These are phyloP conservation scores for Lordiphosa clarofinis DNA, from an alignment of 1,140 invertebrate species.

Conservation along the genomic window DNA sequence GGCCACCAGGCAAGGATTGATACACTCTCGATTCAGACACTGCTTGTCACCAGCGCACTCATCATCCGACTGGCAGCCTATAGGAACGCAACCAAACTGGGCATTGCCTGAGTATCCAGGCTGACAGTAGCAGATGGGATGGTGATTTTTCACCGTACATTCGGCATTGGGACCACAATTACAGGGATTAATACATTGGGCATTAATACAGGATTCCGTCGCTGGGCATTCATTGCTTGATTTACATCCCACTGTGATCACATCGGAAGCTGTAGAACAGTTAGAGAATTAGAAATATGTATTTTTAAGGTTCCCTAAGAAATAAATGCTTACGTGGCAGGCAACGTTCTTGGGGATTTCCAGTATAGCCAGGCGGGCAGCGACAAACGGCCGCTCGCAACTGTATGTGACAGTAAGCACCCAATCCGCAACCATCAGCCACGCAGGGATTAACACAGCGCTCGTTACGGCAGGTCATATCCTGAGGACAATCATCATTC, in stretches of 20 bases:
- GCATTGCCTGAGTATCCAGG: conserved; percentile 91
- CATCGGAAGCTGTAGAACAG: conserved; percentile 80
- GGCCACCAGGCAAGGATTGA: conserved; percentile 88
- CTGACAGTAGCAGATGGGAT: conserved; percentile 89
- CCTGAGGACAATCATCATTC: conserved; percentile 87
- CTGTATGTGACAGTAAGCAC: conserved; percentile 89
- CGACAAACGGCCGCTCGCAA: conserved; percentile 88
- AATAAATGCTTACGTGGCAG: conserved; percentile 85
- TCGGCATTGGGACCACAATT: conserved; percentile 91
- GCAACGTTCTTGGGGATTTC: conserved; percentile 87
- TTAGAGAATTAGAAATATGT: not conserved
- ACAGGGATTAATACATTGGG: conserved; percentile 89
- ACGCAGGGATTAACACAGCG: conserved; percentile 89
- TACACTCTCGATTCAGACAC: conserved; percentile 90
- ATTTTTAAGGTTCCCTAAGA: no score
- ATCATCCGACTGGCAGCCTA: conserved; percentile 89
- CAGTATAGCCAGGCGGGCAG: conserved; percentile 88
- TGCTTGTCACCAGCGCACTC: conserved; percentile 89
- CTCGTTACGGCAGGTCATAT: conserved; percentile 88
- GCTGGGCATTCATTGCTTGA: conserved; percentile 89
- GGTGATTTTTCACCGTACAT: conserved; percentile 89
- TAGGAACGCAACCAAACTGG: conserved; percentile 88
- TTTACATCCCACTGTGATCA: conserved; percentile 85
- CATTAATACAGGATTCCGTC: conserved; percentile 90
- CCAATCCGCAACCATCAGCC: conserved; percentile 85